phyloP scores from a whole-genome alignment of 64 coral and sea anemone genomes.

The Trachythela sp. region DNA sequence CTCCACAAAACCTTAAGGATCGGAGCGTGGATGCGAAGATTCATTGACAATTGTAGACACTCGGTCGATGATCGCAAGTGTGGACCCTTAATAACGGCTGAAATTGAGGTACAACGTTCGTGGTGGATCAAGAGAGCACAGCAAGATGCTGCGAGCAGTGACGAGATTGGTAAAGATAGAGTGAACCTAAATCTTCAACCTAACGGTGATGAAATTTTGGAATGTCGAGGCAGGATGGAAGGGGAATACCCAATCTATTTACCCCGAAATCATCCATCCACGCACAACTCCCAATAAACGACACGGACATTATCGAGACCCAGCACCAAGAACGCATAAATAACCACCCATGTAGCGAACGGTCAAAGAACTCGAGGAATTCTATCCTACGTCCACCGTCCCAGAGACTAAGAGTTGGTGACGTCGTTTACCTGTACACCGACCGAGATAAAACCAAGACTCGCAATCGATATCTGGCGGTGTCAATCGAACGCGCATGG shows the following conservation, averaged over 20 bases:
- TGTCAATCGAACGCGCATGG: too few species aligned
- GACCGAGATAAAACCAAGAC: too few species aligned
- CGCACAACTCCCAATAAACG: too few species aligned
- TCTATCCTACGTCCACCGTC: too few species aligned
- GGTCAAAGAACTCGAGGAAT: too few species aligned
- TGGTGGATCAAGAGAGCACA: conserved; percentile 32
- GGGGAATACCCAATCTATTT: conserved; percentile 25
- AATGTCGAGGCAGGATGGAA: not conserved
- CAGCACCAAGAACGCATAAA: too few species aligned
- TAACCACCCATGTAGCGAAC: too few species aligned
- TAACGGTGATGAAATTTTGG: not conserved
- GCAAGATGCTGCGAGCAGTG: not conserved
- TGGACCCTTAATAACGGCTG: conserved; percentile 34
- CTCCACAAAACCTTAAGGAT: conserved; percentile 27
- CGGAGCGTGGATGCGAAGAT: conserved; percentile 3
- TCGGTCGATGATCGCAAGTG: not conserved
- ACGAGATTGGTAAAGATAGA: not conserved
- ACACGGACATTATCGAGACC: too few species aligned
- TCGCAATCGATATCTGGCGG: too few species aligned
- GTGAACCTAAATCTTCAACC: conserved; percentile 4
- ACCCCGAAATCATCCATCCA: too few species aligned
- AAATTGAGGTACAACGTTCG: conserved; percentile 32
- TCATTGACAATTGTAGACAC: conserved; percentile 4
- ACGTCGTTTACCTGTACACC: too few species aligned
- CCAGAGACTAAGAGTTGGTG: too few species aligned